Evolutionary conservation across 2,888 invertebrate species (phyloP), one percentile per base, ranked within the genome.

Genomic region (Sminthurides aquaticus): DNA sequence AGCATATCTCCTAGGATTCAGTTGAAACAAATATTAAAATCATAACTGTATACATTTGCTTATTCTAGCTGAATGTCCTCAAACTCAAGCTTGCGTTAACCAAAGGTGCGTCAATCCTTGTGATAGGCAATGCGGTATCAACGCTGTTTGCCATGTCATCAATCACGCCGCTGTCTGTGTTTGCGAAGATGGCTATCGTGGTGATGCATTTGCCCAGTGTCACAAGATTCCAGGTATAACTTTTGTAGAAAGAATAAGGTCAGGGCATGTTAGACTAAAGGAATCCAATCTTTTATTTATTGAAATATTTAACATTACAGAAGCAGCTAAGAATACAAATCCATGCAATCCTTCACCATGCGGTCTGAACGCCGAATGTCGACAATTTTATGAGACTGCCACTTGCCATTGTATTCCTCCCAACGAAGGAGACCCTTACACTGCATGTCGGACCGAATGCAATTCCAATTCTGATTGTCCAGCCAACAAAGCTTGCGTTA

Each of bases 31-130:
- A n/a, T n/a, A n/a, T n/a, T n/a, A n/a, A n/a, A n/a, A n/a, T n/a
- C n/a, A n/a, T n/a, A n/a, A n/a, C n/a, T n/a, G n/a, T n/a, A n/a
- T n/a, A n/a, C n/a, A n/a, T n/a, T n/a, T n/a, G n/a, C n/a, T n/a
- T n/a, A n/a, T 90, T 79, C 91, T 91, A 76, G 91, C 90, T 81
- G 91, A 92, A 76, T 93, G 92, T 77, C 90, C 91, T 62, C 88
- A 89, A n/a, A 85, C 87, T 75, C 86, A 89, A 75, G 86, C 88
- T 77, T 91, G 91, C 78, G 78, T 86, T 58, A 86, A 89, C 1
- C 83, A 82, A 65, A 86, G 84, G 77, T 91, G 91, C 78, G 81
- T 83, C 60, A 80, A 84, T 78, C 88, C 89, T 34, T 82, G 83
- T 71, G 80, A 83, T 84, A 76, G 87, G 84, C 74, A 87, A 87